Percentiles rank a stretch among this genome's conserved stretches.
phyloP scores from a whole-genome alignment of 1,140 invertebrate genomes.

The Hypsibius dujardini region DNA sequence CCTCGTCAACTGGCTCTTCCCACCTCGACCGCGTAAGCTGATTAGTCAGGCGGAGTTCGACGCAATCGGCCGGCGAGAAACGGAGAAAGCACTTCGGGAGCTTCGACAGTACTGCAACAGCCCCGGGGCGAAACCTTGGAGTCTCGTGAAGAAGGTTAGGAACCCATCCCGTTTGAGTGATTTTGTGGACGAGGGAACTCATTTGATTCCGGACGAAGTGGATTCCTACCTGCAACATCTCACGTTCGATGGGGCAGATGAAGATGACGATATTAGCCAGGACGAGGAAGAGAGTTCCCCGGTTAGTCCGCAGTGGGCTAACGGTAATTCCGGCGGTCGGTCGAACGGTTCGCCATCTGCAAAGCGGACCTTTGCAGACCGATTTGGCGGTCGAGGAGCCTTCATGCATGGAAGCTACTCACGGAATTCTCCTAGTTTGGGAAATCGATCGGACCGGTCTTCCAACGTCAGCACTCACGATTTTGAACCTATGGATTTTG shows the following conservation, averaged over 20 bases:
- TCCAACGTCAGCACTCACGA: too few species aligned
- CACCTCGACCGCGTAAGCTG: constrained; percentile 34
- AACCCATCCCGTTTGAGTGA: constrained; percentile 59
- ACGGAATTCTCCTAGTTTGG: too few species aligned
- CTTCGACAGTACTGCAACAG: constrained; percentile 63
- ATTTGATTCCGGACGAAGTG: constrained; percentile 58
- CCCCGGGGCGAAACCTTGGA: constrained; percentile 75
- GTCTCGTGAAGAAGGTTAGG: constrained; percentile 49
- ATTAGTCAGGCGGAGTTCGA: constrained; percentile 66
- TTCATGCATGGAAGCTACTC: too few species aligned
- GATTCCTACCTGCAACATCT: constrained; percentile 47
- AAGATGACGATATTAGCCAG: constrained; percentile 4
- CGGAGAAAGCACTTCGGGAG: constrained; percentile 54
- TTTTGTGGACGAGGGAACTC: constrained; percentile 62
- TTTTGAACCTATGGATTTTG: too few species aligned
- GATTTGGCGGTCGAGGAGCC: too few species aligned
- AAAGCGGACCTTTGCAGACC: too few species aligned
- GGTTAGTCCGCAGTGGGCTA: too few species aligned
- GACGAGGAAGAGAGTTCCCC: too few species aligned
- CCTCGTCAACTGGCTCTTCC: constrained; percentile 21
- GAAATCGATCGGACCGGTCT: too few species aligned
- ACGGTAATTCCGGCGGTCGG: too few species aligned
- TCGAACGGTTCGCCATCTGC: too few species aligned
- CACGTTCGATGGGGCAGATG: neutral
- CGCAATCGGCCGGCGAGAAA: constrained; percentile 55